Evolutionary conservation across 1,140 invertebrate genomes (phyloP), one percentile per base, ranked within the genome.

Genomic region (Microplitis mediator): DNA sequence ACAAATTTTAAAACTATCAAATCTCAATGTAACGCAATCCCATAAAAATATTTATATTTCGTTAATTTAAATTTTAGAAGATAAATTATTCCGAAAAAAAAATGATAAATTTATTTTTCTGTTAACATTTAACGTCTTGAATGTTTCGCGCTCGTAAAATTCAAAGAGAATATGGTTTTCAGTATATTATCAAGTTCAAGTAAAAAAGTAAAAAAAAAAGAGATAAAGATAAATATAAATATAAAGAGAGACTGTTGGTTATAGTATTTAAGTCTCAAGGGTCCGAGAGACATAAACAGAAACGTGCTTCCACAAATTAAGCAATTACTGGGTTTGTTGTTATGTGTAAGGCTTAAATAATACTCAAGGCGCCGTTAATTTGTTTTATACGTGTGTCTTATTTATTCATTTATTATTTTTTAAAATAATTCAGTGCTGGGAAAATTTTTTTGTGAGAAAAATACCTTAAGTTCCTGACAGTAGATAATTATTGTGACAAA

Each of bases 231-330:
- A 69, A 60, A 50, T 50, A 70, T 39, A 70, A 62, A 70, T 36
- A 32, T 52, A 23, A 62, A 70, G 34, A 56, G 56, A 66, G 65
- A 72, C 65, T 62, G 32, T 45, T 51, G 64, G 58, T 39, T 58
- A 65, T 56, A 73, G 54, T 50, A 51, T 39, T 67, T 54, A 67
- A 64, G 68, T 65, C 72, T 60, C 63, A 67, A 73, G 71, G 68
- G 63, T 35, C 62, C 62, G 39, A 56, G 71, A 69, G 68, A 67
- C 71, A 58, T 62, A 51, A 75, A 75, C 73, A 77, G 74, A 76
- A 74, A 77, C 79, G 76, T 72, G 75, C 70, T 72, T 66, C 52
- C 70, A 82, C 85, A 85, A 86, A 87, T 87, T 87, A 87, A 86
- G 84, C 83, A 87, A 87, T 85, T 87, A 87, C 81, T 73, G 56